Base-by-base conservation (phyloP, 2,888 invertebrate species). In the Podotricha telesiphe region DNA sequence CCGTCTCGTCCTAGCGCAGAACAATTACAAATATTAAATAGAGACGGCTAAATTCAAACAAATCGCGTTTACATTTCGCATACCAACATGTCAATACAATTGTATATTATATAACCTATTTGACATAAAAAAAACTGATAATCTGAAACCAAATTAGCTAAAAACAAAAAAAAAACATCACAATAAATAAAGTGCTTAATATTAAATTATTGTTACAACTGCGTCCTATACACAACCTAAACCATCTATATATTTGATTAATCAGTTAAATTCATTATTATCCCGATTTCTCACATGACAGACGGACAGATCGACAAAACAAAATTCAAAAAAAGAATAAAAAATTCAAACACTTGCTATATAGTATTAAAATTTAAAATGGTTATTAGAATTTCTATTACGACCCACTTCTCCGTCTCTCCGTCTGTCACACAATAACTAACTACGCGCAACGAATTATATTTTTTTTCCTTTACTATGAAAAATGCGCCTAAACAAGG, bases 131-230 rank as follows among this genome's bases (percentile, higher is more conserved):
- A 20, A 42, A 58, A 42, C 13, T 40, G 50, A 42, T 7, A 51
- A 48, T 58, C 50, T 42, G 50, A 34, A 37, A 58, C 66, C 66
- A 50, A 59, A 66, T 66, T 66, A 50, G 58, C 61, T 67, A 67
- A 67, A 74, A 74, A 74, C 75, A 75, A 75, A 79, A 79, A 81
- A 80, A 82, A 82, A 81, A 84, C 80, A 86, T 86, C 87, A 87
- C 87, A 87, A 87, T 87, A 87, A 88, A 87, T 87, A 86, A 55
- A 62, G 81, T 85, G 82, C 83, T 83, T 82, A 59, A 83, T 80
- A 81, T 82, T 84, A 76, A 80, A 79, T 70, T 76, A 78, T 76
- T 79, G 78, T 77, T 77, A 78, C 80, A 80, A 80, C 80, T 78
- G 80, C 71, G 75, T 74, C 20, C 79, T 81, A 82, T 84, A 84